Base-by-base conservation (phyloP, 1,140 invertebrate species). In the Pogonomyrmex barbatus region DNA sequence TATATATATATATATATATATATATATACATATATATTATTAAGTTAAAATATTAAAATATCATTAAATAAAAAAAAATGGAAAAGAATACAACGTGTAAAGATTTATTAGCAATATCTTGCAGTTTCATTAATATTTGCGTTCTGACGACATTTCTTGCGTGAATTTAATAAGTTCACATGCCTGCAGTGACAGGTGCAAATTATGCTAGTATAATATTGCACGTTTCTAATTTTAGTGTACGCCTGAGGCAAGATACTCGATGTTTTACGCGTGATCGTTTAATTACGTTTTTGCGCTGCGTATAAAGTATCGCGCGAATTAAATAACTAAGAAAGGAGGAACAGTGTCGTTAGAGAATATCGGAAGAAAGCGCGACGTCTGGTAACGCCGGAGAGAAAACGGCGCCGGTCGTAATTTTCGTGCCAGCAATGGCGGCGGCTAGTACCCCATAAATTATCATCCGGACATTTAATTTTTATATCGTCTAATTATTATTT, bases 401-500 rank as follows among this genome's bases (percentile, higher is more conserved):
- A 45, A 79, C 47, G 45, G 30, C n/a, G 50, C 10, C 24, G 73
- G 45, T 45, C 42, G 76, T 89, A 89, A 89, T 86, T 86, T 88
- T 89, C 79, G 84, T 86, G 60, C 52, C 63, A 33, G 65, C 78
- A 86, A 63, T 68, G 78, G 75, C 81, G 45, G 56, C 52, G 2
- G 14, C 73, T 89, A 89, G 82, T 71, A 33, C 62, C 67, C 68
- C 77, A 58, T 89, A 89, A 86, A 89, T 89, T 73, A 83, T 56
- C 6, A 24, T 54, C n/a, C 52, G 10, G 17, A 54, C 50, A 12
- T 77, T 83, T 58, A 60, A 85, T 78, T 82, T 85, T 85, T 54
- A 71, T 42, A 45, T 85, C 73, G 70, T 88, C 65, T 70, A 90
- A 87, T 88, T 88, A 90, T 90, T 88, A 85, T 90, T 88, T 88